Evolutionary conservation across 2,888 invertebrate species (phyloP).

Genomic region (Epistrophe grossulariae): DNA sequence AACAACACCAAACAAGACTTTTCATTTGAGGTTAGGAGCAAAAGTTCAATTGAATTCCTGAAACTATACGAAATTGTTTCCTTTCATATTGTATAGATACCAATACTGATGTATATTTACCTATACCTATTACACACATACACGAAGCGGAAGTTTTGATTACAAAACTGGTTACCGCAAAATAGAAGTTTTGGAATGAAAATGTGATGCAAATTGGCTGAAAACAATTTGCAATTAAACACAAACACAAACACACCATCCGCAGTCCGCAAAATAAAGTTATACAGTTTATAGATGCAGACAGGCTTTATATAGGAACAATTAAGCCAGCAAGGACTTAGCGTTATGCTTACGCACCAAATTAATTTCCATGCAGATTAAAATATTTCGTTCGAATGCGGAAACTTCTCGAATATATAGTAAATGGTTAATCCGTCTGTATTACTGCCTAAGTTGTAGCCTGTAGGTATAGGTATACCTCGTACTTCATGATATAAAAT

Average conservation of each 20-base stretch:
- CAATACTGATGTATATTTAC: background rate
- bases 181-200: slow-evolving; percentile 71
- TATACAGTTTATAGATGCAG: slow-evolving; percentile 12
- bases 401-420: slow-evolving; percentile 45
- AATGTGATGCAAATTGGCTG: slow-evolving; percentile 74
- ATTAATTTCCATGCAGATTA: slow-evolving; percentile 56
- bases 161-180: slow-evolving; percentile 74
- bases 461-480: background rate
- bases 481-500: background rate
- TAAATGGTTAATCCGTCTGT: slow-evolving; percentile 40
- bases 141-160: slow-evolving; percentile 72
- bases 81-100: background rate
- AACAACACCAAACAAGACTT: slow-evolving; percentile 52
- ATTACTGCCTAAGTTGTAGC: slow-evolving; percentile 5
- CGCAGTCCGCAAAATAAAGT: slow-evolving; percentile 38
- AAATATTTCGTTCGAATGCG: slow-evolving; percentile 55
- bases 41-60: slow-evolving; percentile 74
- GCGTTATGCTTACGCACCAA: slow-evolving; percentile 52
- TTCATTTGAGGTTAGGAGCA: slow-evolving; percentile 69
- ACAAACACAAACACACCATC: slow-evolving; percentile 44
- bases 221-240: slow-evolving; percentile 72
- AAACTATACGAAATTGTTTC: slow-evolving; percentile 68
- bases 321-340: slow-evolving; percentile 29
- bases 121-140: background rate
- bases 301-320: slow-evolving; percentile 13